A percentile compares a stretch with the other conserved stretches of the same genome.
Conservation (phyloP, 2,888 invertebrate species). For the Dryomyza anilis region DNA sequence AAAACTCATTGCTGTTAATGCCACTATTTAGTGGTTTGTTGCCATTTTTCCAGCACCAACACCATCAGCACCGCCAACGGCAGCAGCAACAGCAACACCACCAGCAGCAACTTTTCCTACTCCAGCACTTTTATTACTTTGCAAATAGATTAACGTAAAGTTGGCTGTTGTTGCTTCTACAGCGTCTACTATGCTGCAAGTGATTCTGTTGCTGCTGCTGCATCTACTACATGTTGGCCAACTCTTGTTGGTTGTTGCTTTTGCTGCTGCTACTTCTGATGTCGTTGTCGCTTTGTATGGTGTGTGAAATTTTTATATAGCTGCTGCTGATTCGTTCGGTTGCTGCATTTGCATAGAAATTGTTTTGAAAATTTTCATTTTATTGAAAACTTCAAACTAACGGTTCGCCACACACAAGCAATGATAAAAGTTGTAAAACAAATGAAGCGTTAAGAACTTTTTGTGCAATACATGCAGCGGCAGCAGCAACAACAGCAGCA, state of each 20-base stretch:
- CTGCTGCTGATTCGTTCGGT: neutral
- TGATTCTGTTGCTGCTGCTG: neutral
- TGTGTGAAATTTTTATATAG: neutral
- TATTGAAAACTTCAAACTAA: constrained; percentile 12
- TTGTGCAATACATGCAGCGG: neutral
- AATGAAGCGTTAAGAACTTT: constrained; percentile 3
- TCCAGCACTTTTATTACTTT: constrained; percentile 20
- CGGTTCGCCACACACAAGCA: neutral
- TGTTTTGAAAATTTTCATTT: constrained; percentile 15
- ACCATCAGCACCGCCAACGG: too few species aligned
- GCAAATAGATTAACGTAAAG: constrained; percentile 18
- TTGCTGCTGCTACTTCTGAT: neutral
- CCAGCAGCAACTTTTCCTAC: too few species aligned
- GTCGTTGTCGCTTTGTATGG: neutral
- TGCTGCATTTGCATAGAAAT: constrained; percentile 16
- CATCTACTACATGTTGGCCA: neutral
- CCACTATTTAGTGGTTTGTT: constrained; percentile 6
- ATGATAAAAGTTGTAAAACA: constrained; percentile 11
- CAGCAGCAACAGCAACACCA: too few species aligned
- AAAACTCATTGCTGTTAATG: neutral
- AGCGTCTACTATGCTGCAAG: neutral
- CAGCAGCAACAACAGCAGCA: neutral
- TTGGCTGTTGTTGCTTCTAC: neutral
- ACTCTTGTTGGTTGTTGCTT: neutral
- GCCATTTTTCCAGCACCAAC: neutral